Percentiles rank a stretch among this genome's conserved stretches.
Conservation (phyloP, 2,797 vertebrate genomes). For the Phalloptychus januarius region DNA sequence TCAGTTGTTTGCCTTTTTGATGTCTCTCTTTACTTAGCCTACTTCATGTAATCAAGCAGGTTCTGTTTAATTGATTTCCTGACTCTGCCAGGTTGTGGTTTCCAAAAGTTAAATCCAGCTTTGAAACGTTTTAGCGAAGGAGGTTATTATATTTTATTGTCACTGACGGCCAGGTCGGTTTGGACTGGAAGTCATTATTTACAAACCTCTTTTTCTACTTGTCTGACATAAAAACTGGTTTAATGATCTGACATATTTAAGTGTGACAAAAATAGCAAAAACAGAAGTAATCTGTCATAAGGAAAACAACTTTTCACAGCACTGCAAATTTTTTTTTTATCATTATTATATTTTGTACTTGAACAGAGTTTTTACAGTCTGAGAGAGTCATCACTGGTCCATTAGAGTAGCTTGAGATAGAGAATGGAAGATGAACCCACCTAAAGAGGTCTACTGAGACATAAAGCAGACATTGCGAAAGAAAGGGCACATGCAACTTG, state of each 20-base stretch:
- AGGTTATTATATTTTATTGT: neutral
- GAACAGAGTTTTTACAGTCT: neutral
- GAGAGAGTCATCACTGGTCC: neutral
- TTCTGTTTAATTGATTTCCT: neutral
- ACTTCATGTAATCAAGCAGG: neutral
- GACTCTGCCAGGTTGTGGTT: neutral
- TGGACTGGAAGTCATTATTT: neutral
- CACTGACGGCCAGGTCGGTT: neutral
- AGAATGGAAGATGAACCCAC: conserved; percentile 9
- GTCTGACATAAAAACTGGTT: neutral
- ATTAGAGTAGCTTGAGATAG: conserved; percentile 13
- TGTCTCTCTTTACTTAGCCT: neutral
- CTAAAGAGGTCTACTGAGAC: conserved; percentile 22
- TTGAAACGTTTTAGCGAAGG: neutral
- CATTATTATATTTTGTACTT: neutral
- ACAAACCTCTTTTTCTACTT: neutral
- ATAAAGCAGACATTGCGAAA: conserved; percentile 24
- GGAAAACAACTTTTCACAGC: neutral
- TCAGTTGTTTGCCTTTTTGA: neutral
- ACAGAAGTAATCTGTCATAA: neutral
- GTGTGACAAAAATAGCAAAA: neutral
- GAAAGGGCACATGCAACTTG: conserved; percentile 7
- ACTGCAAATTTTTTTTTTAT: neutral
- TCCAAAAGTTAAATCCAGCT: neutral
- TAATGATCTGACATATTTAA: neutral